A percentile compares a stretch with the other conserved stretches of the same genome.
These are phyloP conservation scores for Papilio polyxenes DNA, from an alignment of 1,140 invertebrate genomes.

Conservation along the genomic window DNA sequence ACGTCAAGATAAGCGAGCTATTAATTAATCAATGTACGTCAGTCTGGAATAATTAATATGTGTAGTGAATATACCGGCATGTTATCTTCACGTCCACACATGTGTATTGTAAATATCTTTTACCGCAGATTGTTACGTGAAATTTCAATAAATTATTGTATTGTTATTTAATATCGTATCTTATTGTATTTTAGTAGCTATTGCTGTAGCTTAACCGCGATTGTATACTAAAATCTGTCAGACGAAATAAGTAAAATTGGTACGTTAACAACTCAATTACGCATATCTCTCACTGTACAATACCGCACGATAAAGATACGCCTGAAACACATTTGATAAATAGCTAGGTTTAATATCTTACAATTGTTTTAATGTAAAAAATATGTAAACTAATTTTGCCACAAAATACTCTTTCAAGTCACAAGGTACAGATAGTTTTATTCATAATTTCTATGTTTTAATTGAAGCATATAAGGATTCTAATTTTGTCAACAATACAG, in stretches of 20 bases:
- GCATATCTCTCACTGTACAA: too few species aligned
- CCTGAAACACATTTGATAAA: too few species aligned
- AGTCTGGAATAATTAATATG: conserved; percentile 22
- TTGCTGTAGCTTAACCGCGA: too few species aligned
- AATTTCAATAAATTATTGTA: background rate
- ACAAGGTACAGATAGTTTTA: background rate
- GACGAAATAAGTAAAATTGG: too few species aligned
- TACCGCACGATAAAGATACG: too few species aligned
- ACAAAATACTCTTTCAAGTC: background rate
- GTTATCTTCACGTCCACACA: conserved; percentile 13
- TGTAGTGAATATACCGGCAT: conserved; percentile 15
- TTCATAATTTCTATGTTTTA: background rate
- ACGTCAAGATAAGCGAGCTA: conserved; percentile 31
- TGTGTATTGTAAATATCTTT: conserved; percentile 15
- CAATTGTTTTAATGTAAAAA: too few species aligned
- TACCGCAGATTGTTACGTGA: background rate
- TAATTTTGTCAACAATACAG: conserved; percentile 29
- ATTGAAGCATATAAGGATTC: background rate
- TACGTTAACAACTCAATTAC: too few species aligned
- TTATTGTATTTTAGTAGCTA: too few species aligned
- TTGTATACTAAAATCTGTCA: too few species aligned
- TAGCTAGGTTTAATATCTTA: too few species aligned
- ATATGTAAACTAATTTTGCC: too few species aligned
- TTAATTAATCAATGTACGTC: conserved; percentile 37
- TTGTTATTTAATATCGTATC: background rate